Evolutionary conservation across 2,113 vertebrate species (phyloP), one percentile per base, ranked within the genome.

Genomic region (Acanthochromis polyacanthus): DNA sequence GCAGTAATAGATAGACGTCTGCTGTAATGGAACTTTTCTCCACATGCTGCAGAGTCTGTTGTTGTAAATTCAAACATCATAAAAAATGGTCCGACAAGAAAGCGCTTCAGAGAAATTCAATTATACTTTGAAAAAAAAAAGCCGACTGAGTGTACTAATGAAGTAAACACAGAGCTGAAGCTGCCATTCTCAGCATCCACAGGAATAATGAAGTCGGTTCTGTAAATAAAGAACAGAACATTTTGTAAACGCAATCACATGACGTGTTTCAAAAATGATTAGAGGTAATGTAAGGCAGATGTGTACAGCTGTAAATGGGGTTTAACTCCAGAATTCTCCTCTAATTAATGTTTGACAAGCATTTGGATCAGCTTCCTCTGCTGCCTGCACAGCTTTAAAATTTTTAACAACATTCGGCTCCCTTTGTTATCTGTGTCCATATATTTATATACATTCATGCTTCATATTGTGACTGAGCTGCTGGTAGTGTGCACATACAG

Each of bases 261-360:
- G 83, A 82, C 36, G 36, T 70, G 60, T 57, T 63, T 45, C 16
- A 43, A 66, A 73, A 64, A 74, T 80, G 52, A 82, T 60, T 51
- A 17, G 52, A 4, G 25, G 32, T 70, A 80, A 86, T 40, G 22
- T 17, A 30, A 73, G 58, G 60, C 88, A 90, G 78, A 84, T 90
- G 85, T 51, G 32, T 61, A 71, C 51, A 23, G 40, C 36, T 52
- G 32, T 74, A 74, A 77, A 70, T 30, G 22, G 2, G 43, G 53
- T 53, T 77, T 15, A 61, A 58, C 43, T 53, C 5, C 43, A 38
- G 10, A 68, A 80, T 56, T 80, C 36, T 59, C 63, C 36, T 64
- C 72, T 71, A 82, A 80, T 72, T 71, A 56, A 71, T 28, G 51
- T 55, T 72, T 50, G 52, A 50, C 50, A 43, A 71, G 23, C 62